phyloP scores from a whole-genome alignment of 2,888 invertebrate species.

The Blastobasis lacticolella region DNA sequence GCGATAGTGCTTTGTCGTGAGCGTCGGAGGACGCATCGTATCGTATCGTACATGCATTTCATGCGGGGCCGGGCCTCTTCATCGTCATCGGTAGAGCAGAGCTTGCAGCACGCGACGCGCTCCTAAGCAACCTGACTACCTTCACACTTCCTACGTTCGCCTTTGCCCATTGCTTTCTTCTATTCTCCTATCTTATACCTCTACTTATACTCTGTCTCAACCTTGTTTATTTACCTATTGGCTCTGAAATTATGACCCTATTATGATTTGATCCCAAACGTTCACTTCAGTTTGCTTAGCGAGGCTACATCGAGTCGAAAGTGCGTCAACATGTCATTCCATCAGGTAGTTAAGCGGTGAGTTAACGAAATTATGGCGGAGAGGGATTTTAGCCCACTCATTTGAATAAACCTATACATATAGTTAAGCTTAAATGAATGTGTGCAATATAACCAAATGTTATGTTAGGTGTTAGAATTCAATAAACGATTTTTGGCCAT shows the following conservation, averaged over 20 bases:
- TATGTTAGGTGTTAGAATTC: slow-evolving; percentile 52
- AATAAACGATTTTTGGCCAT: slow-evolving; percentile 33
- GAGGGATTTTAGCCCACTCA: slow-evolving; percentile 72
- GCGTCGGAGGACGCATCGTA: slow-evolving; percentile 39
- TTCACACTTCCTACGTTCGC: too few species aligned
- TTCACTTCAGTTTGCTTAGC: slow-evolving; percentile 57
- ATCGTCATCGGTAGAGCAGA: slow-evolving; percentile 40
- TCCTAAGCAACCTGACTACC: slow-evolving; percentile 49
- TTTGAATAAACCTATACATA: slow-evolving; percentile 31
- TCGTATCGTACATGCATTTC: slow-evolving; percentile 56
- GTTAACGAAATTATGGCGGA: slow-evolving; percentile 72
- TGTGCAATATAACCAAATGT: slow-evolving; percentile 65
- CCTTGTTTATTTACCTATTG: too few species aligned
- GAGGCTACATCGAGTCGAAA: slow-evolving; percentile 33
- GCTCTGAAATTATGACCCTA: too few species aligned
- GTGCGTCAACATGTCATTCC: slow-evolving; percentile 65
- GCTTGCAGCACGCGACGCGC: slow-evolving; percentile 56
- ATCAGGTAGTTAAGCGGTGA: slow-evolving; percentile 71
- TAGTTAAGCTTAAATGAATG: slow-evolving; percentile 57
- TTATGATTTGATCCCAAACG: not conserved
- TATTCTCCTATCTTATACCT: too few species aligned
- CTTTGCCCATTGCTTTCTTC: too few species aligned
- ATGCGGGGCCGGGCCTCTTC: slow-evolving; percentile 1
- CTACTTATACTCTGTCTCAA: too few species aligned
- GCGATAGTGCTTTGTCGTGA: slow-evolving; percentile 51